Evolutionary conservation across 1,140 invertebrate species (phyloP), one percentile per base, ranked within the genome.

Genomic region (Sminthurides bifidus): DNA sequence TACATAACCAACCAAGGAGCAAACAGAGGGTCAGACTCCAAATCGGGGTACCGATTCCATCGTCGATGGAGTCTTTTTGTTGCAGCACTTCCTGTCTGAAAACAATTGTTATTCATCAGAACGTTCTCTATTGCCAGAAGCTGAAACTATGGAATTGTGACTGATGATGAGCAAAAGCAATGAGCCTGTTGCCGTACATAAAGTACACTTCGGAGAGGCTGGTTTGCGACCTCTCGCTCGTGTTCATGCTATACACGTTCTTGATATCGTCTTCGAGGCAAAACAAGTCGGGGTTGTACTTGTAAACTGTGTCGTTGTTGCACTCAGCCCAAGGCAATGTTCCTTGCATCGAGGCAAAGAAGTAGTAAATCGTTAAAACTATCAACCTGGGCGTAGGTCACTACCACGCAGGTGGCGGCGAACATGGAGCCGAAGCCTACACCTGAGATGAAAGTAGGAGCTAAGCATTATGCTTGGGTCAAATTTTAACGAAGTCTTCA

Each of bases 21-120:
- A 92, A 74, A 48, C 83, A 85, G 0, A 90, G 66, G 0, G 79
- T 77, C 26, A 91, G 70, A 67, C 81, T 79, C 83, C 82, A 87
- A 55, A 85, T 74, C 0, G 83, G 83, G 0, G 69, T 52, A n/a
- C 87, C 86, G 49, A 87, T 78, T 19, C 83, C 83, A 64, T 84
- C 75, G 40, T 78, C 71, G 40, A 89, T 83, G 46, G 78, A 76
- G 12, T 77, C 71, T 21, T 73, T 77, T 61, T 85, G 79, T 40
- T 78, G 74, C 29, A 89, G 69, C 27, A 86, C 82, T 49, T 77
- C 75, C 64, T 75, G 75, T 41, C 82, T 84, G 68, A 35, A 35
- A 35, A 35, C n/a, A 17, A 66, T 66, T 45, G 50, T 17, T 50
- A 45, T 46, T n/a, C 23, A 14, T 0, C 14, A 30, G 19, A 50